Conservation (phyloP, 2,888 invertebrate genomes). For the Drosophila leonis region DNA sequence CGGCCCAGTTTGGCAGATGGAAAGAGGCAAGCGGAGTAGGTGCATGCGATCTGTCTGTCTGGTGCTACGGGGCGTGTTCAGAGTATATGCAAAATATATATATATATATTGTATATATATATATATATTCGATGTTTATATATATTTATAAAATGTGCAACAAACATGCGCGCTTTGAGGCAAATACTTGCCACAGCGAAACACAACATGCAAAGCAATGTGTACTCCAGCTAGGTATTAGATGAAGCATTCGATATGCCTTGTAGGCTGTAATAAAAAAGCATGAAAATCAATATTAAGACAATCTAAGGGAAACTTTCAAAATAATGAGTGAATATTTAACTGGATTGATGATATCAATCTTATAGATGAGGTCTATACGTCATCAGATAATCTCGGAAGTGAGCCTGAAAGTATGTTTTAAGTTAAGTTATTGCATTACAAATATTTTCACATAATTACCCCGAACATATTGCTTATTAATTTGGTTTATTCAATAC, state of each 20-base stretch:
- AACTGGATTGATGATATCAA: not conserved
- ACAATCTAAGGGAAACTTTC: not conserved
- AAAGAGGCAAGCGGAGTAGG: conserved; percentile 1
- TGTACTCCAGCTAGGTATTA: not conserved
- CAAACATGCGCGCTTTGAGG: conserved; percentile 73
- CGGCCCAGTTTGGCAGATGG: conserved; percentile 51
- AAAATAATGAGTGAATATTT: conserved; percentile 2
- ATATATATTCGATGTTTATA: not conserved
- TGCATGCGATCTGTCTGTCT: conserved; percentile 68
- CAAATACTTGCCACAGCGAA: conserved; percentile 50
- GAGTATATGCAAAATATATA: conserved; percentile 32
- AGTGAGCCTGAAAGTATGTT: not conserved
- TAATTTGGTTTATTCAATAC: no score
- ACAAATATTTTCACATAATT: not conserved
- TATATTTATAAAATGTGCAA: conserved; percentile 43
- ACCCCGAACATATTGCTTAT: not conserved
- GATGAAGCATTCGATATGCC: conserved; percentile 21
- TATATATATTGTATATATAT: conserved; percentile 6
- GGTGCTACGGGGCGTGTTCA: conserved; percentile 70
- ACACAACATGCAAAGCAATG: conserved; percentile 61
- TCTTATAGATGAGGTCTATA: not conserved
- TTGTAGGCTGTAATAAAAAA: not conserved
- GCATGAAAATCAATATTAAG: not conserved
- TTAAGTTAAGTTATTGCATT: no score
- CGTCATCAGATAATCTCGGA: not conserved